Percentiles rank a stretch among this genome's conserved stretches.
Evolutionary conservation across 2,888 invertebrate species (phyloP).

Genomic region (Eupithecia pulchellata): DNA sequence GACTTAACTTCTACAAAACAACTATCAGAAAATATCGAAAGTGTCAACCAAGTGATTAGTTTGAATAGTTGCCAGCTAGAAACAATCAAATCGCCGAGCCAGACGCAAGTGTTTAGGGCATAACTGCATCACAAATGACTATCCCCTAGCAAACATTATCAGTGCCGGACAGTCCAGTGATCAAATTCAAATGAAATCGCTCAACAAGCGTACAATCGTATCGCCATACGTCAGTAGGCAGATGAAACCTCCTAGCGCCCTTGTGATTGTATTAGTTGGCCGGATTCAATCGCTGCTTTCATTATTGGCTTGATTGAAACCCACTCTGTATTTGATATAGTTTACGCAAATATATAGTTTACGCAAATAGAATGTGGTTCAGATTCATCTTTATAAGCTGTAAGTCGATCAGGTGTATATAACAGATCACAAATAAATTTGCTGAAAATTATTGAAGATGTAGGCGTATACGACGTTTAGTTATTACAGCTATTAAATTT

Average conservation of each 20-base stretch:
- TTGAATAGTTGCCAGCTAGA: neutral
- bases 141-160: conserved; percentile 73
- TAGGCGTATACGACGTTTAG: neutral
- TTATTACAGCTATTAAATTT: neutral
- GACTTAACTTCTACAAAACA: no score
- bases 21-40: neutral
- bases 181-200: conserved; percentile 83
- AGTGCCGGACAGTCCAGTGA: conserved; percentile 77
- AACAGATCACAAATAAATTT: no score
- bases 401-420: no score
- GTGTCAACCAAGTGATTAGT: neutral
- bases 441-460: no score
- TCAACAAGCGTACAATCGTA: conserved; percentile 79
- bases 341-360: neutral
- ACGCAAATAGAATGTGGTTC: neutral
- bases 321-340: conserved; percentile 1
- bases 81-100: neutral
- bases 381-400: neutral
- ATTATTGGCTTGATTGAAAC: conserved; percentile 34
- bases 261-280: conserved; percentile 56
- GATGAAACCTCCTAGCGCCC: conserved; percentile 61
- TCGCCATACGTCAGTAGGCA: conserved; percentile 78
- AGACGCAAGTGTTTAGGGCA: neutral
- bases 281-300: conserved; percentile 42
- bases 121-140: conserved; percentile 22